phyloP scores from a whole-genome alignment of 2,797 vertebrate species.

The Oophaga sylvatica region DNA sequence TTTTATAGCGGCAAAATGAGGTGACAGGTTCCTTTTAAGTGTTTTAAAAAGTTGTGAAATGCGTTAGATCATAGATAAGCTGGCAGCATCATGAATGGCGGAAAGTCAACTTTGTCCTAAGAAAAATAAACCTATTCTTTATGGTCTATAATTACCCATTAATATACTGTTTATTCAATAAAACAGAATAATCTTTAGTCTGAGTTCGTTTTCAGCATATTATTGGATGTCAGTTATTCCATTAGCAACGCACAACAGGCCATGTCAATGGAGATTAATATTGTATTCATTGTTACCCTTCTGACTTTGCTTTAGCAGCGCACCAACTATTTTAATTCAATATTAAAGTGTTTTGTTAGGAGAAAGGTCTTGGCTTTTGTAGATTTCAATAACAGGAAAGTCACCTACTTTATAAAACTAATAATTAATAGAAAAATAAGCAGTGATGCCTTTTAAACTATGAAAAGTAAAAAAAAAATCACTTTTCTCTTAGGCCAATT shows the following conservation, averaged over 20 bases:
- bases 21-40: no score
- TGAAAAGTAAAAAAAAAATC: slow-evolving; percentile 42
- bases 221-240: slow-evolving; percentile 15
- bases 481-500: slow-evolving; percentile 54
- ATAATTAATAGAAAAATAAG: slow-evolving; percentile 46
- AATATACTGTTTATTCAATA: slow-evolving; percentile 11
- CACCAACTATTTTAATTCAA: slow-evolving; percentile 13
- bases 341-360: slow-evolving; percentile 22
- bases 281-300: slow-evolving; percentile 29
- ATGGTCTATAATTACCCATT: slow-evolving; percentile 15
- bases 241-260: slow-evolving; percentile 23
- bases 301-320: not conserved
- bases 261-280: slow-evolving; percentile 41
- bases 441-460: slow-evolving; percentile 46
- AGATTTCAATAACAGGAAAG: slow-evolving; percentile 20
- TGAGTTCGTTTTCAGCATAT: not conserved
- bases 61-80: not conserved
- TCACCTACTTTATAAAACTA: slow-evolving; percentile 35
- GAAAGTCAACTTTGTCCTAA: not conserved
- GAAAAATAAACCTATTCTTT: not conserved
- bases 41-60: not conserved
- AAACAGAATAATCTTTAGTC: not conserved
- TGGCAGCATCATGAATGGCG: not conserved
- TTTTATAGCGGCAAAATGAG: no score
- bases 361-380: slow-evolving; percentile 18